Evolutionary conservation across 2,797 vertebrate genomes (phyloP).

Genomic region (Channa striata): DNA sequence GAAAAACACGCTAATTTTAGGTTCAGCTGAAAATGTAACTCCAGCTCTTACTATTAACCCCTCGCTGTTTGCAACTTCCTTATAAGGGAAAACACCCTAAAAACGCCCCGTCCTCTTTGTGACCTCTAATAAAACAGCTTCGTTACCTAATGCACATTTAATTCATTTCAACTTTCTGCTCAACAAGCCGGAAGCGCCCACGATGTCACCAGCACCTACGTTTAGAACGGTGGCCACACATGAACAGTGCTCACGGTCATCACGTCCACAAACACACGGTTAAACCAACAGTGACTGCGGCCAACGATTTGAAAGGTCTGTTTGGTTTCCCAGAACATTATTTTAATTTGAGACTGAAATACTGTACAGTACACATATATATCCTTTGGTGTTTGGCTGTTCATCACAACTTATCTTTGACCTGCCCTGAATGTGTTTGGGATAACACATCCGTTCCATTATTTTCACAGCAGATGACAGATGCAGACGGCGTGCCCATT

Average conservation of each 20-base stretch:
- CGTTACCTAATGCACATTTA: too few species aligned
- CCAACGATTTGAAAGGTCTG: neutral
- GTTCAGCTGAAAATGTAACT: neutral
- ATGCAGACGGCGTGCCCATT: neutral
- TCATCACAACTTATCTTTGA: neutral
- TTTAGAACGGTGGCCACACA: neutral
- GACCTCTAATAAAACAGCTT: too few species aligned
- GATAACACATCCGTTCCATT: neutral
- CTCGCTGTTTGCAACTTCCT: too few species aligned
- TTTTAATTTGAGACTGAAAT: neutral
- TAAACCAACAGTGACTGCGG: neutral
- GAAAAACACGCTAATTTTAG: neutral
- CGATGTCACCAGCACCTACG: too few species aligned
- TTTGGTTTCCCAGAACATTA: neutral
- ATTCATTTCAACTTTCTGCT: too few species aligned
- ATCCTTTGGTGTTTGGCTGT: neutral
- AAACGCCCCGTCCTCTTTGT: too few species aligned
- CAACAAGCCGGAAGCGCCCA: too few species aligned
- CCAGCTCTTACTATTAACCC: neutral
- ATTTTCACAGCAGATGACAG: slow-evolving; percentile 1
- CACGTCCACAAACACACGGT: neutral
- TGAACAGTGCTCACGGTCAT: neutral
- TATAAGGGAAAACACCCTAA: too few species aligned
- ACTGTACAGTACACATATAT: neutral
- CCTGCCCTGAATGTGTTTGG: neutral